Evolutionary conservation across 2,797 vertebrate species (phyloP).

Genomic region (Rhodeus uyekii): DNA sequence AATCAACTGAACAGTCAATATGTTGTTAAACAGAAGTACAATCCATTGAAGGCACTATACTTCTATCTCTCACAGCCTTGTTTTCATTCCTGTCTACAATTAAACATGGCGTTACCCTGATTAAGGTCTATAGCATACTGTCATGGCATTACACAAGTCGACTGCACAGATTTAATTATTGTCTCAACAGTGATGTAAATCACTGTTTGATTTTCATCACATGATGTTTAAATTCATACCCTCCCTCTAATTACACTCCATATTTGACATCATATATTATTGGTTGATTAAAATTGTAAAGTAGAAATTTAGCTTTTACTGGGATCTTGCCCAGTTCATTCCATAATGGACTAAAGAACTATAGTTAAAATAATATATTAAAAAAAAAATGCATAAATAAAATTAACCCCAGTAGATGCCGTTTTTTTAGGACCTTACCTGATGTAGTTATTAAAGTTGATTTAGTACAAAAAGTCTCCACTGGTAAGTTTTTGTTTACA

Average conservation of each 20-base stretch:
- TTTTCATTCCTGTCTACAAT: background rate
- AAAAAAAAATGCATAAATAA: too few relatives aligned
- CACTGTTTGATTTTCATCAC: conserved; percentile 17
- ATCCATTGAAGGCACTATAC: background rate
- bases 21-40: background rate
- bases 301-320: background rate
- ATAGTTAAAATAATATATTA: too few relatives aligned
- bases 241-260: background rate
- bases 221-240: conserved; percentile 22
- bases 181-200: conserved; percentile 12
- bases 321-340: background rate
- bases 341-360: background rate
- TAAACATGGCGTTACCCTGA: background rate
- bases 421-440: background rate
- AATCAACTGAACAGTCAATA: background rate
- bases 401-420: background rate
- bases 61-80: background rate
- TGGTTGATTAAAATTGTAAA: background rate
- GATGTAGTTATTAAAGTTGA: background rate
- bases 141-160: conserved; percentile 15
- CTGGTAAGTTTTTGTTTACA: background rate
- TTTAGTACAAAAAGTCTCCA: background rate
- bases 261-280: conserved; percentile 16
- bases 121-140: background rate
- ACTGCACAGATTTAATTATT: background rate